Evolutionary conservation across 2,888 invertebrate genomes (phyloP), one percentile per base, ranked within the genome.

Genomic region (Thecophora atra): DNA sequence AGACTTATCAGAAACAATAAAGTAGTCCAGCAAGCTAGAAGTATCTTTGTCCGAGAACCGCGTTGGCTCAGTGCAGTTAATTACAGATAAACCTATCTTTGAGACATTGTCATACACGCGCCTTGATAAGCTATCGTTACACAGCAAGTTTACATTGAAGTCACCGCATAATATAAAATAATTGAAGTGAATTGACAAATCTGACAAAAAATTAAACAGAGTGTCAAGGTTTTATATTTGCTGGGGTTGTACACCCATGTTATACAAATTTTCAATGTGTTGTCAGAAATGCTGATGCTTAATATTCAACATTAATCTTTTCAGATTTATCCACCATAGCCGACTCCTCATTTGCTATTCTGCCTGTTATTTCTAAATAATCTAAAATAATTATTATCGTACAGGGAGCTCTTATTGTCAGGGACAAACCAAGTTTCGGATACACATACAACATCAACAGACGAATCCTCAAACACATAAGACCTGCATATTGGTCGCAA

Each of bases 381-480:
- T 7, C 7, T 60, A 60, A 8, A 60, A 15, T 60, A 17, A 28
- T 60, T 28, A 26, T 28, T 60, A 26, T 60, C 28, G 3, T 17
- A 26, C 7, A 17, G 13, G 2, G 26, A 60, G 15, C 28, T n/a
- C n/a, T n/a, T 6, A 7, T 30, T 24, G 15, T 28, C 60, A 60
- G 13, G 3, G 26, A n/a, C n/a, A n/a, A n/a, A n/a, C n/a, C n/a
- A n/a, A n/a, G n/a, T n/a, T n/a, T n/a, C n/a, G n/a, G n/a, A 26
- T 13, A 64, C 24, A 21, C 64, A 64, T 5, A 64, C 44, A 13
- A 64, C 42, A 64, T 64, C 64, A 42, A 64, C 47, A 6, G 64
- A 64, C 11, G 64, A 44, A 42, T 64, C 42, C 17, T 42, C 64
- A 42, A 64, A 64, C 1, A 64, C 42, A 19, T 37, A 44, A n/a